Base-by-base conservation (phyloP, 2,113 vertebrate genomes). In the Capra hircus region DNA sequence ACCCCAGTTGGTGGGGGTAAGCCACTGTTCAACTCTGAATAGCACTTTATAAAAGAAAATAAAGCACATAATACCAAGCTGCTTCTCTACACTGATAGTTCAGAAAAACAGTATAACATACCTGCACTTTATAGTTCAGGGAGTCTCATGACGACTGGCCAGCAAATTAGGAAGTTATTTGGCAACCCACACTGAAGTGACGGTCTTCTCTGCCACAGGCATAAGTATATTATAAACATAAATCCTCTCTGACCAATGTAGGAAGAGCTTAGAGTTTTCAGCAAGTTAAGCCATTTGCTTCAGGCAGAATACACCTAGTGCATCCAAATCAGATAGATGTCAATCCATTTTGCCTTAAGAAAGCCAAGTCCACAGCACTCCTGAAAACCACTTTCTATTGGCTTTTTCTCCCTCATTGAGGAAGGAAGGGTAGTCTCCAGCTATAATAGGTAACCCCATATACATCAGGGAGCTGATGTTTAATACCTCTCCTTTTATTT, bases 121-220 rank as follows among this genome's bases (percentile, higher is more conserved):
- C 50, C 13, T 64, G 28, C 12, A 30, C 11, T 90, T 10, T 52
- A 84, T 30, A 59, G n/a, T 62, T 88, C 33, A 94, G 53, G 40
- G 71, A 88, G 30, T 64, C 91, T 60, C 64, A 62, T n/a, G 45
- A 81, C 25, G 55, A 74, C 77, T 85, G 28, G 36, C 43, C 94
- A 96, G 82, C 15, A 85, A 81, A 96, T 94, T 11, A 90, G 48
- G 74, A 86, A 94, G 59, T 55, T 92, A 52, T 85, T 95, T 91
- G 43, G 16, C 36, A 88, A 81, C 45, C 50, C 48, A 82, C 28
- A 80, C 45, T 50, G 36, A 95, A 82, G 1, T 50, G 50, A 77
- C 0, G 7, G 43, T 90, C 91, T 93, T 88, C 62, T 33, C 53
- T 3, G 6, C 43, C 60, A 62, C 13, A 93, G n/a, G 71, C 81